Conservation (phyloP, 2,113 vertebrate genomes). For the Talpa occidentalis region DNA sequence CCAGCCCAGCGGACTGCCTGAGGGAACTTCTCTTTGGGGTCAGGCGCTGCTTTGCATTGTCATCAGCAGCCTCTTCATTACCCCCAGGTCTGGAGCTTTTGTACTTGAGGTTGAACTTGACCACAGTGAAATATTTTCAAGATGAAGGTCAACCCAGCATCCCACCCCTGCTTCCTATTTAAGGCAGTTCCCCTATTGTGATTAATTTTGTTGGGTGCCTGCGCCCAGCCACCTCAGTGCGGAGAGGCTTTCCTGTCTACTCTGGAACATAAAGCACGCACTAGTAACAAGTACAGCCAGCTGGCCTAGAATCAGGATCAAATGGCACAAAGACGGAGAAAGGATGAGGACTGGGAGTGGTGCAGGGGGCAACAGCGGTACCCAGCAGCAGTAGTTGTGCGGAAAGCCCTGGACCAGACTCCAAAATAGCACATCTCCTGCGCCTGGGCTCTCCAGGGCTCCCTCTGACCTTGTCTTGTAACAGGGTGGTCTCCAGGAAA, state of each 20-base stretch:
- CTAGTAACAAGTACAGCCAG: neutral
- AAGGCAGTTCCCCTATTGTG: neutral
- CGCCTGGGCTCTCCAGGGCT: neutral
- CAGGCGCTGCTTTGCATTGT: neutral
- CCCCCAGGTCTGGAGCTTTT: fast-evolving
- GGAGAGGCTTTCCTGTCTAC: neutral
- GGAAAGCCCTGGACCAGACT: neutral
- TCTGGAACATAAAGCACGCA: neutral
- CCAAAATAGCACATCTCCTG: neutral
- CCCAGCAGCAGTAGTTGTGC: neutral
- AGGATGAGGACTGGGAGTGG: no score
- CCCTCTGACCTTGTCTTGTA: neutral
- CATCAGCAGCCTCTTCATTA: neutral
- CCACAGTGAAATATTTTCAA: neutral
- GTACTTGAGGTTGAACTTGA: neutral
- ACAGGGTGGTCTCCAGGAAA: no score
- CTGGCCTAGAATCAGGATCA: neutral
- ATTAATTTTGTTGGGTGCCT: no score
- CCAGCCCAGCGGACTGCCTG: no score
- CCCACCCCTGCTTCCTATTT: neutral
- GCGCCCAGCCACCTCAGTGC: neutral
- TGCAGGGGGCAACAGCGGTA: fast-evolving
- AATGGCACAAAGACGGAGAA: neutral
- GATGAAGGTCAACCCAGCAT: fast-evolving
- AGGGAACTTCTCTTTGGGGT: neutral